A percentile compares a stretch with the other conserved stretches of the same genome.
Conservation (phyloP, 2,888 invertebrate species). For the Acholoe squamosa region DNA sequence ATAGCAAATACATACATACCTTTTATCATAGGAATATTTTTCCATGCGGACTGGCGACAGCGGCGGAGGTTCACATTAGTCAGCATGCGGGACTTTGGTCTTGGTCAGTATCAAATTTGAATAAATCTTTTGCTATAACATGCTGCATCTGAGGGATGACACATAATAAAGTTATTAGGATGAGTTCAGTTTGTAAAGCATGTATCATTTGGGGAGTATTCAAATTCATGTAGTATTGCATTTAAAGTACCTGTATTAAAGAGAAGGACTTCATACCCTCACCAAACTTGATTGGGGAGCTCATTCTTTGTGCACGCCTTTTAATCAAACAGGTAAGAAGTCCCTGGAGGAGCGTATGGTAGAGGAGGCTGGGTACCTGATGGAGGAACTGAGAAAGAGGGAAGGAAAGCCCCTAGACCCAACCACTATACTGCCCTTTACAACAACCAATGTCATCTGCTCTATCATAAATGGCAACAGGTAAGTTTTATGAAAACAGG, state of each 20-base stretch:
- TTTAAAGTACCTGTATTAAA: too few relatives aligned
- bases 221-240: too few relatives aligned
- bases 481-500: too few relatives aligned
- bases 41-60: conserved; percentile 39
- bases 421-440: neutral
- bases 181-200: too few relatives aligned
- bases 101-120: neutral
- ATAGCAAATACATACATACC: neutral
- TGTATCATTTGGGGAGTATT: too few relatives aligned
- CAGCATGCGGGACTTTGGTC: conserved; percentile 59
- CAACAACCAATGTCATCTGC: conserved; percentile 61
- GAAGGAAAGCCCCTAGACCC: conserved; percentile 4
- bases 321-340: too few relatives aligned
- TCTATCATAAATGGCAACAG: conserved; percentile 42
- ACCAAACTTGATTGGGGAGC: too few relatives aligned
- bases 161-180: too few relatives aligned
- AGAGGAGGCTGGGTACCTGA: conserved; percentile 52
- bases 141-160: too few relatives aligned
- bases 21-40: neutral
- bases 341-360: conserved; percentile 55
- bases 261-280: too few relatives aligned
- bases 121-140: too few relatives aligned
- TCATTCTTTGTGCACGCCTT: too few relatives aligned
- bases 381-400: neutral
- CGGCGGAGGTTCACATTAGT: conserved; percentile 39